Conservation (phyloP, 2,797 vertebrate species). For the Novumbra hubbsi region DNA sequence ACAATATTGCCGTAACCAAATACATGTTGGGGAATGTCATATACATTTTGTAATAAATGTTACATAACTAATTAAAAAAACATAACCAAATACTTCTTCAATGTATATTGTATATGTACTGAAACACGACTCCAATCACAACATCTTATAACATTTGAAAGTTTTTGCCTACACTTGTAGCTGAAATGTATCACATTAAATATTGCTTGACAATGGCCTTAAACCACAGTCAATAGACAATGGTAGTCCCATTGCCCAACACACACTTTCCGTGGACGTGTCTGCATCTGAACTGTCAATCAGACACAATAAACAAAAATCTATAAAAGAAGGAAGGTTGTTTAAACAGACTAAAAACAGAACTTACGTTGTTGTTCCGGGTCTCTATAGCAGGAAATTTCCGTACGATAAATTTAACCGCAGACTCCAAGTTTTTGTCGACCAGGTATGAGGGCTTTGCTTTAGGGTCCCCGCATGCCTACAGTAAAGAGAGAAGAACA, state of each 20-base stretch:
- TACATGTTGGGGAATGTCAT: no score
- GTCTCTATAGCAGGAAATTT: constrained; percentile 98
- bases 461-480: constrained; percentile 98
- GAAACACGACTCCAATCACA: no score
- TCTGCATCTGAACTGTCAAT: constrained; percentile 14
- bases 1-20: no score
- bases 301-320: constrained; percentile 14
- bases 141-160: no score
- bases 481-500: constrained; percentile 54
- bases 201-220: no score
- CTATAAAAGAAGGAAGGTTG: constrained; percentile 13
- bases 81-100: no score
- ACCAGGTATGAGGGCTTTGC: constrained; percentile 98
- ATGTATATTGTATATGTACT: no score
- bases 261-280: neutral
- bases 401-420: constrained; percentile 98
- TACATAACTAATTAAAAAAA: no score
- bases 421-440: constrained; percentile 98
- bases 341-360: constrained; percentile 9
- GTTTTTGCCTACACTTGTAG: no score
- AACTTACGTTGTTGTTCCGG: constrained; percentile 96
- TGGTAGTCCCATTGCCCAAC: neutral
- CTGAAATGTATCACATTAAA: no score
- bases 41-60: no score
- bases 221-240: no score